Base-by-base conservation (phyloP, 2,888 invertebrate genomes). In the Malachius bipustulatus region DNA sequence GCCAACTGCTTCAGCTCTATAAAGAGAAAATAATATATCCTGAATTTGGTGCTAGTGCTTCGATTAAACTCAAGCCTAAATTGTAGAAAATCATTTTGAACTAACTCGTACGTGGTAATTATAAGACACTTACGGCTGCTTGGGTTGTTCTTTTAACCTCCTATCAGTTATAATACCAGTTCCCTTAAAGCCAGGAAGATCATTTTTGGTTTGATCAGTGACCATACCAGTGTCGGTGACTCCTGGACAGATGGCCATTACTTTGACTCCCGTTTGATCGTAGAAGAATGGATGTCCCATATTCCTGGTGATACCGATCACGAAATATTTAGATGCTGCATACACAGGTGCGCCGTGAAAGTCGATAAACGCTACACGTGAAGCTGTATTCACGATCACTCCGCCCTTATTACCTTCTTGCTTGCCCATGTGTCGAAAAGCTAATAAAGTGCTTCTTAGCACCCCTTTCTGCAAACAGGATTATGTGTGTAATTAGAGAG, bases 331-430 rank as follows among this genome's bases (percentile, higher is more conserved):
- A 1, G 73, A 69, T 1, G 69, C 69, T 26, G 65, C 63, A 48
- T 75, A 75, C n/a, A 71, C 56, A 1, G 75, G 75, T 10, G 66
- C 50, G 15, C 62, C 67, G 14, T 65, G 65, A 26, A 66, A 59
- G 1, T 68, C 56, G 6, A 19, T 19, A 6, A 19, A 35, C 14
- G 29, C 63, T 60, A 29, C 67, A 66, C 72, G 67, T 1, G 77
- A 76, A 1, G 73, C 66, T 10, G 76, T 57, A 49, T 79, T 78
- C 4, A 79, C 63, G 30, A 80, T 68, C 1, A 69, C 66, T 1
- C 78, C 78, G 6, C 78, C 77, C 10, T 55, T 56, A 0, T 71
- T 72, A 1, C 67, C 65, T 35, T 63, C 66, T 40, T 71, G 65
- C 29, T 57, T 66, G n/a, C 71, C 63, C 70, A 75, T 69, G 49